phyloP scores from a whole-genome alignment of 2,888 invertebrate genomes.

The Ochropleura plecta region DNA sequence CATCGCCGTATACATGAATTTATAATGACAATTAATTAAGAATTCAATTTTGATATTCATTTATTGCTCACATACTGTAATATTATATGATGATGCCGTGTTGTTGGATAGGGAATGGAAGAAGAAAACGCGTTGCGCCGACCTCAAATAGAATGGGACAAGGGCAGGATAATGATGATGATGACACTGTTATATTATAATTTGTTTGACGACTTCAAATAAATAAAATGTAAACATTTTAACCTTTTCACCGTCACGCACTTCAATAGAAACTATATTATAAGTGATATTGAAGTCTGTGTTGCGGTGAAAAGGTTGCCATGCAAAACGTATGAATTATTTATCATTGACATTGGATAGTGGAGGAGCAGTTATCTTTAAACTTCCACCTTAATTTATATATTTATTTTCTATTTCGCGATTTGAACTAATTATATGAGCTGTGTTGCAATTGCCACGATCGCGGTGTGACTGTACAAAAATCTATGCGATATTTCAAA shows the following conservation, averaged over 20 bases:
- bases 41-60: conserved; percentile 11
- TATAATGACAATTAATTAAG: conserved; percentile 13
- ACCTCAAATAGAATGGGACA: too few relatives aligned
- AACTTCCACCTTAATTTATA: not conserved
- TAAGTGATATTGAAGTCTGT: too few relatives aligned
- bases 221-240: not conserved
- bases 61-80: not conserved
- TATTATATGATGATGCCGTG: too few relatives aligned
- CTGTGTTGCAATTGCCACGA: too few relatives aligned
- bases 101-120: too few relatives aligned
- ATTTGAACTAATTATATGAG: too few relatives aligned
- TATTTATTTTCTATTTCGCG: not conserved
- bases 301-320: not conserved
- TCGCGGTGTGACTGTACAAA: not conserved
- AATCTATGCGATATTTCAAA: not conserved
- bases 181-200: not conserved
- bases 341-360: not conserved
- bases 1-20: not conserved
- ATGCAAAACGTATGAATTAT: not conserved
- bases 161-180: too few relatives aligned
- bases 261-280: too few relatives aligned
- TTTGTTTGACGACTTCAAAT: not conserved
- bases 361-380: not conserved
- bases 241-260: too few relatives aligned
- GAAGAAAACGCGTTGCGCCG: too few relatives aligned